A percentile compares a stretch with the other conserved stretches of the same genome.
Evolutionary conservation across 1,140 invertebrate genomes (phyloP).

Genomic region (Drosophila ananassae): DNA sequence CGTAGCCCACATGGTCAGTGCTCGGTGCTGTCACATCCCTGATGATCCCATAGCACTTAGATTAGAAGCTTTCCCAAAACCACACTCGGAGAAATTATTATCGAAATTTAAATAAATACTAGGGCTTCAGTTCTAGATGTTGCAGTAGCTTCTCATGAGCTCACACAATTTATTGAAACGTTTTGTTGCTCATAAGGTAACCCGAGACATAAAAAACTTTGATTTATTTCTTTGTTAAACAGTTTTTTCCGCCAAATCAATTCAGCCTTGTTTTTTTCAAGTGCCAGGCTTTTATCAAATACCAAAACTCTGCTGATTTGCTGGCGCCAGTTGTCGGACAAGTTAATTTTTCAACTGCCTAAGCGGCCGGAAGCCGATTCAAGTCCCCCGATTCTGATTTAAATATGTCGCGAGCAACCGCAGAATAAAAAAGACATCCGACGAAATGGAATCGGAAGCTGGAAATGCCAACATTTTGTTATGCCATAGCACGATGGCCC

Average conservation of each 20-base stretch:
- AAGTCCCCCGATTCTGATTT: conserved; percentile 56
- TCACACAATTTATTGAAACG: neutral
- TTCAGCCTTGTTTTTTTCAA: conserved; percentile 12
- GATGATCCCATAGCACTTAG: conserved; percentile 51
- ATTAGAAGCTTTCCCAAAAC: conserved; percentile 35
- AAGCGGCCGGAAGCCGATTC: conserved; percentile 64
- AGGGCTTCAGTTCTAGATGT: too few relatives aligned
- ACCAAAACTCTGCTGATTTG: conserved; percentile 29
- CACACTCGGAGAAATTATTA: conserved; percentile 24
- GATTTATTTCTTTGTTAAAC: neutral
- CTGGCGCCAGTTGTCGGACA: conserved; percentile 71
- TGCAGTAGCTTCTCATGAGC: too few relatives aligned
- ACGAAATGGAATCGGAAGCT: conserved; percentile 29
- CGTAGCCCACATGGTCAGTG: conserved; percentile 12
- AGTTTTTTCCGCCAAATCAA: conserved; percentile 2
- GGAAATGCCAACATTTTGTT: conserved; percentile 54
- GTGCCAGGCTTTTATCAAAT: conserved; percentile 13
- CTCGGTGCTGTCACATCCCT: conserved; percentile 45
- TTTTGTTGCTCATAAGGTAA: neutral
- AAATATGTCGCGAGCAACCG: conserved; percentile 70
- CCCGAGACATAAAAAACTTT: neutral
- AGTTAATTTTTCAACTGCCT: conserved; percentile 79
- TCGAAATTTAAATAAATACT: too few relatives aligned
- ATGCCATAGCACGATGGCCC: conserved; percentile 31
- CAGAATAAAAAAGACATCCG: conserved; percentile 27